Conservation (phyloP, 2,888 invertebrate genomes). For the Thysanoteuthis rhombus region DNA sequence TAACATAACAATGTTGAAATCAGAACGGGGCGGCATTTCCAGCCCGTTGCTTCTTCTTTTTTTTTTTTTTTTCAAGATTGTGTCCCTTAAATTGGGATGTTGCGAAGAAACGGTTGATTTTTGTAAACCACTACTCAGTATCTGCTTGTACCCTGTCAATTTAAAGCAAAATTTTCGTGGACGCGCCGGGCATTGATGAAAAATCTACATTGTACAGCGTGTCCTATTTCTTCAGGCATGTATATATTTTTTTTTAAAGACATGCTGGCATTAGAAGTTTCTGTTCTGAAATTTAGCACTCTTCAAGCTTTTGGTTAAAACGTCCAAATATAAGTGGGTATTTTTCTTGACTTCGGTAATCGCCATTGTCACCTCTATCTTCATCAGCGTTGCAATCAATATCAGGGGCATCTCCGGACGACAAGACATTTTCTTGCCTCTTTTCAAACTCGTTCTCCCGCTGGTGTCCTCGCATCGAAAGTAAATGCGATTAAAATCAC, state of each 20-base stretch:
- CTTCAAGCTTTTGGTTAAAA: not conserved
- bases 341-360: not conserved
- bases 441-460: conserved; percentile 2
- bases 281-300: not conserved
- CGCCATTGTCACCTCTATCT: not conserved
- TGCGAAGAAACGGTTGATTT: not conserved
- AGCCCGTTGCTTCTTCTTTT: not conserved
- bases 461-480: conserved; percentile 16
- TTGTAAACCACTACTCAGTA: not conserved
- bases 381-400: not conserved
- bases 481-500: conserved; percentile 26
- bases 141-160: not conserved
- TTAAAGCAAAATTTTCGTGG: not conserved
- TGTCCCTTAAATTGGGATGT: not conserved
- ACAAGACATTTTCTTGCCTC: not conserved
- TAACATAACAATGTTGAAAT: not conserved
- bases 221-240: not conserved
- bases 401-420: not conserved
- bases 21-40: not conserved
- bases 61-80: not conserved
- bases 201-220: not conserved
- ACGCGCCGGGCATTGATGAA: not conserved
- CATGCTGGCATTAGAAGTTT: not conserved
- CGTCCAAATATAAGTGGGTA: not conserved
- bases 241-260: not conserved